These are phyloP conservation scores for Plectropomus leopardus DNA, from an alignment of 2,113 vertebrate species.

Conservation along the genomic window DNA sequence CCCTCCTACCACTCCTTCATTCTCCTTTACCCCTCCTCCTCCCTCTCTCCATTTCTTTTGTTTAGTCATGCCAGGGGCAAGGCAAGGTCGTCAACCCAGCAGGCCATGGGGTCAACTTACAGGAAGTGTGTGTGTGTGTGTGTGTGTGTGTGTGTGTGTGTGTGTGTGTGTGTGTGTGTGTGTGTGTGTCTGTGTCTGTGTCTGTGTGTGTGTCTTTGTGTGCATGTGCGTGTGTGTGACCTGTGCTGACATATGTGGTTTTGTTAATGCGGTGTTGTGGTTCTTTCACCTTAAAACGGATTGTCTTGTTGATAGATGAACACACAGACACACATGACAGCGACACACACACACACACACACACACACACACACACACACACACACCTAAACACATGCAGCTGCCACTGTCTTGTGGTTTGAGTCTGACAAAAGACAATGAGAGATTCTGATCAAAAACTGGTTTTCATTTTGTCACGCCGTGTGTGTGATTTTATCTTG, in stretches of 20 bases:
- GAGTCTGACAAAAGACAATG: background rate
- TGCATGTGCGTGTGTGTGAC: conserved; percentile 28
- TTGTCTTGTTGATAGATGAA: conserved; percentile 14
- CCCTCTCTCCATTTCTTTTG: conserved; percentile 43
- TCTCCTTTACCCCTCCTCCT: conserved; percentile 13
- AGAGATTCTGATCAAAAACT: background rate
- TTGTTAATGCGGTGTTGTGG: conserved; percentile 41
- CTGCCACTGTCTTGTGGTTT: background rate
- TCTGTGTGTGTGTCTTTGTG: too few relatives aligned
- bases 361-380: background rate
- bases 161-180: conserved; percentile 21
- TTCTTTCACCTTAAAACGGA: conserved; percentile 36
- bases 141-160: too few relatives aligned
- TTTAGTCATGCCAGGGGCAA: conserved; percentile 52
- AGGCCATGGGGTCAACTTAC: conserved; percentile 53
- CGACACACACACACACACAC: background rate
- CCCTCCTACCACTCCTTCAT: conserved; percentile 1
- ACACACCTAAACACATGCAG: background rate
- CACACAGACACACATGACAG: background rate
- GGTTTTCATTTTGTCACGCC: background rate
- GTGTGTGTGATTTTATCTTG: background rate
- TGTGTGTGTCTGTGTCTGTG: too few relatives aligned
- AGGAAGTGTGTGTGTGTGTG: conserved; percentile 41
- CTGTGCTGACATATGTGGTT: conserved; percentile 27
- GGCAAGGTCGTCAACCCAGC: conserved; percentile 42